Percentiles rank a stretch among this genome's conserved stretches.
Evolutionary conservation across 2,113 vertebrate genomes (phyloP).

Genomic region (Eleginops maclovinus): DNA sequence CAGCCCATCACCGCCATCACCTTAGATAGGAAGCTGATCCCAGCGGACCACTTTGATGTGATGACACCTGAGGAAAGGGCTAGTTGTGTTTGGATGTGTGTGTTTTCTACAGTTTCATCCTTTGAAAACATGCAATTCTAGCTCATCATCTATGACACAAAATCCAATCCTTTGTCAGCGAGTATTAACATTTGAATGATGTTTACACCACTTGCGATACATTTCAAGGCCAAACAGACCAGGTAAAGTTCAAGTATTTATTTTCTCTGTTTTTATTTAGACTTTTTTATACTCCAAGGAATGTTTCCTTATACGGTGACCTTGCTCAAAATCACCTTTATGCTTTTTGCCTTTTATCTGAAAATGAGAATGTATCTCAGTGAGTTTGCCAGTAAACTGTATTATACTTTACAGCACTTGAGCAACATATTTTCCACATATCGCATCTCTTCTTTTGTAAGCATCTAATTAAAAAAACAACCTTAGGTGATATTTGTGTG

Average conservation of each 20-base stretch:
- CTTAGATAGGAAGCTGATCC: constrained; percentile 83
- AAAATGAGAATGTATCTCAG: constrained; percentile 40
- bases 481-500: not conserved
- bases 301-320: constrained; percentile 39
- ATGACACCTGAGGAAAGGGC: constrained; percentile 61
- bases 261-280: not conserved
- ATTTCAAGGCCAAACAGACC: constrained; percentile 26
- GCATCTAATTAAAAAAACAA: constrained; percentile 36
- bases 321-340: constrained; percentile 24
- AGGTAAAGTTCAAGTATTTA: not conserved
- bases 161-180: constrained; percentile 84
- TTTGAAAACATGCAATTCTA: constrained; percentile 38
- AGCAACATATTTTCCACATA: constrained; percentile 52
- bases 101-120: not conserved
- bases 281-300: constrained; percentile 17
- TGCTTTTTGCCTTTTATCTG: constrained; percentile 25
- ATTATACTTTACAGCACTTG: constrained; percentile 51
- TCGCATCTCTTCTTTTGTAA: constrained; percentile 7
- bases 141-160: constrained; percentile 84
- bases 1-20: constrained; percentile 84
- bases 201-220: constrained; percentile 79
- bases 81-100: not conserved
- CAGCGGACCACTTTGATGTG: constrained; percentile 46
- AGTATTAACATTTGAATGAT: constrained; percentile 85
- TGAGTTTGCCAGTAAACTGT: constrained; percentile 34